Conservation (phyloP, 1,140 invertebrate genomes). For the Ostrea denselamellosa region DNA sequence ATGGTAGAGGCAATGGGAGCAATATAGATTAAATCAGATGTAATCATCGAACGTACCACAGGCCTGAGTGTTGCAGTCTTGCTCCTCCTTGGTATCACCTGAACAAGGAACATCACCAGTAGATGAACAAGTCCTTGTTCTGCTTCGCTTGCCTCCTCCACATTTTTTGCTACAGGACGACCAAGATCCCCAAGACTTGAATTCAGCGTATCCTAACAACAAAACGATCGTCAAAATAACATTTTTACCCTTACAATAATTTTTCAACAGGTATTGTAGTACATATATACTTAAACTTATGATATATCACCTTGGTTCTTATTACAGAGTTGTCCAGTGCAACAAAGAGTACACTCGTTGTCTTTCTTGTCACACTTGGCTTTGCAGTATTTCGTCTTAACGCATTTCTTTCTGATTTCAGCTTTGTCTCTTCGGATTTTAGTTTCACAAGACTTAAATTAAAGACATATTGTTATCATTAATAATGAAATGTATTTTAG, state of each 20-base stretch:
- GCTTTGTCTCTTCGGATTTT: not conserved
- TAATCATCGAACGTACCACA: not conserved
- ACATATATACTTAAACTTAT: too few species aligned
- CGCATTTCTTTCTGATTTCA: not conserved
- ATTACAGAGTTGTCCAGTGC: constrained; percentile 2
- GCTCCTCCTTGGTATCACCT: not conserved
- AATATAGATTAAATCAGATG: too few species aligned
- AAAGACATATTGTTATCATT: not conserved
- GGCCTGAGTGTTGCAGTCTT: not conserved
- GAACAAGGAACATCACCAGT: not conserved
- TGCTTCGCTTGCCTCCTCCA: constrained; percentile 27
- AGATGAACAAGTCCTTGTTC: not conserved
- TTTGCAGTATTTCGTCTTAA: not conserved
- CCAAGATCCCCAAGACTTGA: not conserved
- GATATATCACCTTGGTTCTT: not conserved
- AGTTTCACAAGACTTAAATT: not conserved
- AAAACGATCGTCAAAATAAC: too few species aligned
- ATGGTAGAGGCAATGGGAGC: too few species aligned
- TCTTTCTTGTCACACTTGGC: not conserved
- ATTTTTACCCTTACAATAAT: too few species aligned
- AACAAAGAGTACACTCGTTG: not conserved
- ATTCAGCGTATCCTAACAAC: not conserved
- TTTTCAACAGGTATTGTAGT: too few species aligned
- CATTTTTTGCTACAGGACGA: constrained; percentile 14
- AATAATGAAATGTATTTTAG: too few species aligned